phyloP scores from a whole-genome alignment of 2,888 invertebrate genomes.

The Ecliptopera silaceata region DNA sequence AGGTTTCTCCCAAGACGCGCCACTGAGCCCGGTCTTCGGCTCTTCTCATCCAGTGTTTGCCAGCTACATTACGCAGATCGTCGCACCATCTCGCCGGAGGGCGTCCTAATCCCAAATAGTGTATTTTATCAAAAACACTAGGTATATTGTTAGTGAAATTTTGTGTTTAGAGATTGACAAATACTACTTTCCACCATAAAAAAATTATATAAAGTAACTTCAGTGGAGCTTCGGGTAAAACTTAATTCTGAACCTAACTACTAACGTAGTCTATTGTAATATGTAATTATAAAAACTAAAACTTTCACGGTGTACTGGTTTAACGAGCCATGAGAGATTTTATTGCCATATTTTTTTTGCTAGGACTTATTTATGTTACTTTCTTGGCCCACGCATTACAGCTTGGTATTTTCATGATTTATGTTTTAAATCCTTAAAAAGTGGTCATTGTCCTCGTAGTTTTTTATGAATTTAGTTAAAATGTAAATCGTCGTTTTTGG shows the following conservation, averaged over 20 bases:
- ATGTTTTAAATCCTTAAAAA: not conserved
- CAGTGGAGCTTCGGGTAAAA: not conserved
- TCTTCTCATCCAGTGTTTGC: too few species aligned
- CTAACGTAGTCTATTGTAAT: not conserved
- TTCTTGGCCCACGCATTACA: conserved; percentile 14
- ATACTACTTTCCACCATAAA: too few species aligned
- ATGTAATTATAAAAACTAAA: conserved; percentile 38
- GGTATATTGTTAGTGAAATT: too few species aligned
- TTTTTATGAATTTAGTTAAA: not conserved
- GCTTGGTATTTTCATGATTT: not conserved
- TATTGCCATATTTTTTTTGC: conserved; percentile 41
- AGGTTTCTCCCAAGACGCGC: too few species aligned
- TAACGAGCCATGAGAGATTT: conserved; percentile 44
- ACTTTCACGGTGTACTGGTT: conserved; percentile 42
- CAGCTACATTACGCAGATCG: too few species aligned
- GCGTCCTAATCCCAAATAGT: too few species aligned
- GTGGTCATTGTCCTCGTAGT: not conserved
- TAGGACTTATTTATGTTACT: conserved; percentile 39
- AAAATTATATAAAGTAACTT: not conserved
- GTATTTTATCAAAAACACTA: too few species aligned
- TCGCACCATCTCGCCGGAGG: too few species aligned
- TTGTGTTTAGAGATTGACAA: too few species aligned
- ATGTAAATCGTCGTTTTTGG: not conserved
- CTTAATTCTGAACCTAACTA: too few species aligned
- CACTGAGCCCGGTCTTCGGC: too few species aligned